These are phyloP conservation scores for Morphnarchus princeps DNA, from an alignment of 2,113 vertebrate genomes.

Conservation along the genomic window DNA sequence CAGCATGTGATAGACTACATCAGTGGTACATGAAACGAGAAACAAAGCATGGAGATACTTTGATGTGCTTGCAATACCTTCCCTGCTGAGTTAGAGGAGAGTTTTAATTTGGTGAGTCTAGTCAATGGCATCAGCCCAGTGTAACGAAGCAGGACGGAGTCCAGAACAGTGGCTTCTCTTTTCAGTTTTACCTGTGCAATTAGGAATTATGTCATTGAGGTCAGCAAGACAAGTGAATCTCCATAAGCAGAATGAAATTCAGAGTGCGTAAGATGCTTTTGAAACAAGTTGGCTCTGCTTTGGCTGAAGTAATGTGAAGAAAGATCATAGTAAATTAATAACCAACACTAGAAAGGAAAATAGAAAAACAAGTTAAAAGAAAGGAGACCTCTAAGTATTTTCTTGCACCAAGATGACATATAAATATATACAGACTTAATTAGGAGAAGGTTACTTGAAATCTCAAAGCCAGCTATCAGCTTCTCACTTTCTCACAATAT, in stretches of 20 bases:
- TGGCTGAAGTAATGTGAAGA: background rate
- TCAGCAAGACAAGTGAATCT: background rate
- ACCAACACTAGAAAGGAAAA: background rate
- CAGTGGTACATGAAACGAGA: background rate
- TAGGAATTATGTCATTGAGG: background rate
- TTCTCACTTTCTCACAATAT: conserved; percentile 4
- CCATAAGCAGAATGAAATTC: background rate
- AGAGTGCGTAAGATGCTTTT: background rate
- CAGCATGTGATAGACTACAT: background rate
- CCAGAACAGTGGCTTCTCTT: background rate
- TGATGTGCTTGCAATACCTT: background rate
- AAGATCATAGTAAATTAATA: conserved; percentile 2
- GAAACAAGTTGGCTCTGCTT: background rate
- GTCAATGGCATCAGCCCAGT: background rate
- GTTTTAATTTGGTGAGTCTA: background rate
- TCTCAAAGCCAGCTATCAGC: background rate
- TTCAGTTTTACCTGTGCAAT: background rate
- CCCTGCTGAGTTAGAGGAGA: background rate
- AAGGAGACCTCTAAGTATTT: background rate
- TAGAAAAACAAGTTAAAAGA: background rate
- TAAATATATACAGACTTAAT: conserved; percentile 32
- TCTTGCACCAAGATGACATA: background rate
- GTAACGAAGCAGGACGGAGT: background rate
- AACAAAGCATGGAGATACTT: background rate
- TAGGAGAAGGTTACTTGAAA: conserved; percentile 44